Evolutionary conservation across 2,888 invertebrate species (phyloP).

Genomic region (Ceriagrion tenellum): DNA sequence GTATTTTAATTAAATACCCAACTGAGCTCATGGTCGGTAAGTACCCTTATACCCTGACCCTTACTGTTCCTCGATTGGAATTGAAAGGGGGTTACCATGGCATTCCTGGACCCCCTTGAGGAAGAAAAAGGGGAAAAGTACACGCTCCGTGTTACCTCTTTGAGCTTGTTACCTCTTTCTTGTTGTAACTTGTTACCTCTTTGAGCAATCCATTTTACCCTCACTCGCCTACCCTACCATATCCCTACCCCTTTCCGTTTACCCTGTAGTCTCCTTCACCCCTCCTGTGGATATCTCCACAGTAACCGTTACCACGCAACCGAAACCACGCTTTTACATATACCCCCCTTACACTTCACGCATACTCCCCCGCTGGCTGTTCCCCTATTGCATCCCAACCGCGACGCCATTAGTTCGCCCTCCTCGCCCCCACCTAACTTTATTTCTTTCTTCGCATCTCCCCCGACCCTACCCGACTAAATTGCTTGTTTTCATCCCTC

Average conservation of each 20-base stretch:
- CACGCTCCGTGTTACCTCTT: neutral
- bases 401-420: neutral
- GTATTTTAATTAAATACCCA: constrained; percentile 15
- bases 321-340: neutral
- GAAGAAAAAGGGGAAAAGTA: neutral
- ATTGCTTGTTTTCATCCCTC: neutral
- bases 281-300: neutral
- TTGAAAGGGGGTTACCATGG: neutral
- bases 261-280: neutral
- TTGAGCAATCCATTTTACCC: neutral
- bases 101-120: neutral
- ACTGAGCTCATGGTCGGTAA: neutral
- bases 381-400: neutral
- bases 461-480: neutral
- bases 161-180: neutral
- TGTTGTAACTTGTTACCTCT: neutral
- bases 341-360: neutral
- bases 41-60: neutral
- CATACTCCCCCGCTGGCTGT: neutral
- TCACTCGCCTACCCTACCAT: neutral
- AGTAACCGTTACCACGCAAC: constrained; percentile 3
- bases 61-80: neutral
- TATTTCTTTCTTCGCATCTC: neutral
- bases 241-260: neutral
- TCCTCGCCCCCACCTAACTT: neutral